Percentiles rank a stretch among this genome's conserved stretches.
Evolutionary conservation across 53 echinoderm and acorn worm species (phyloP).

Genomic region (Apostichopus leukothele): DNA sequence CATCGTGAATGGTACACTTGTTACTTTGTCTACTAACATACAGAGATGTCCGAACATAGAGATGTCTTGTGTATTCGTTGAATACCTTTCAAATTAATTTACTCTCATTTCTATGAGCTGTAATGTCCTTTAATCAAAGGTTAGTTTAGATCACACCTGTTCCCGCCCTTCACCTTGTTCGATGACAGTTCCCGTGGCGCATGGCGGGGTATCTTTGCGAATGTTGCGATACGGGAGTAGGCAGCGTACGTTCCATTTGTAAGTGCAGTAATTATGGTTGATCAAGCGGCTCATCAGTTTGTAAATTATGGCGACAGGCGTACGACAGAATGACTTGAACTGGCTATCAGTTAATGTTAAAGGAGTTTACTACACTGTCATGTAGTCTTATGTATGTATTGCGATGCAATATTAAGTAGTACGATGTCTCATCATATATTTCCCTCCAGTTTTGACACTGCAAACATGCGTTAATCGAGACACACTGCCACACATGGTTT

Average conservation of each 20-base stretch:
- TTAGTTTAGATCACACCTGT: background rate
- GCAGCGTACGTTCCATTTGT: background rate
- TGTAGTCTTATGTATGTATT: too few species aligned
- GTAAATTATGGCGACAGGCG: background rate
- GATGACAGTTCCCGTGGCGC: slow-evolving; percentile 15
- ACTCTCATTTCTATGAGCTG: too few species aligned
- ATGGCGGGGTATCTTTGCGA: slow-evolving; percentile 3
- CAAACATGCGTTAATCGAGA: too few species aligned
- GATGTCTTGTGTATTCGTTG: too few species aligned
- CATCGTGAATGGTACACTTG: too few species aligned
- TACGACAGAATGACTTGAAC: background rate
- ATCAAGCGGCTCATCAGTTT: background rate
- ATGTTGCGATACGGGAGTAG: slow-evolving; percentile 17
- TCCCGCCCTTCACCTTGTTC: background rate
- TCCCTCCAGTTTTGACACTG: too few species aligned
- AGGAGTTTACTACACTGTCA: slow-evolving; percentile 1
- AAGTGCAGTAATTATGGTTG: background rate
- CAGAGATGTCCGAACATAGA: too few species aligned
- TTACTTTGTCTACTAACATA: too few species aligned
- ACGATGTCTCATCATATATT: too few species aligned
- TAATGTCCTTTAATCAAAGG: background rate
- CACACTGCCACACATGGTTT: too few species aligned
- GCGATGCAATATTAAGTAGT: too few species aligned
- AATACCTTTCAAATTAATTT: too few species aligned
- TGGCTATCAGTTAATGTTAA: background rate